Base-by-base conservation (phyloP, 37 sponge, comb jelly and placozoan genomes). In the Mnemiopsis leidyi region DNA sequence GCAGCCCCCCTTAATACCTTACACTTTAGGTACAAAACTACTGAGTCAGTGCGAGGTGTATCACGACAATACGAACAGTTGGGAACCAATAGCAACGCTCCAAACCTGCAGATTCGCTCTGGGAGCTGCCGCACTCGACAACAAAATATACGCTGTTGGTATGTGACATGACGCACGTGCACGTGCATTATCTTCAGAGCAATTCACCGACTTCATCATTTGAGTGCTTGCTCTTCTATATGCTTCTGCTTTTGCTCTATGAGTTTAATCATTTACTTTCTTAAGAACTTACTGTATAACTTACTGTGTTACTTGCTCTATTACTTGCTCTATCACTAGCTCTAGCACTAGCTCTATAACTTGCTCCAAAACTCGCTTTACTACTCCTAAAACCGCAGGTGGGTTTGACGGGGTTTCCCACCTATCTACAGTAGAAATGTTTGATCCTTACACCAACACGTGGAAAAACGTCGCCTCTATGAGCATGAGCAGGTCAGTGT, bases 1-100 rank as follows among this genome's bases (percentile, higher is more conserved):
- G n/a, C n/a, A n/a, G n/a, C n/a, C n/a, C n/a, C n/a, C n/a, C n/a
- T n/a, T n/a, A n/a, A n/a, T n/a, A n/a, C n/a, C n/a, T n/a, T n/a
- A n/a, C n/a, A n/a, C n/a, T n/a, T 7, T 36, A 79, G 82, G 82
- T 5, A 79, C 82, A 5, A 79, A 79, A 29, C 21, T 79, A 33
- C 36, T 79, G 29, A 79, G 37, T 35, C 82, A 29, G 23, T 79
- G 36, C 32, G 82, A 79, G 82, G 82, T 79, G 23, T 79, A 79
- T 23, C 82, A 79, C 29, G 82, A 36, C 82, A 79, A 79, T 33
- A 79, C 82, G 7, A 79, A 79, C 82, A 79, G 82, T 35, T 79
- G 82, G 82, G 82, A 79, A 31, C 82, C 82, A 3, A 79, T 79
- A 23, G 82, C 82, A 2, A 30, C 35, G 7, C 82, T 79, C 30